phyloP scores from a whole-genome alignment of 2,113 vertebrate species.

The Vidua chalybeata region DNA sequence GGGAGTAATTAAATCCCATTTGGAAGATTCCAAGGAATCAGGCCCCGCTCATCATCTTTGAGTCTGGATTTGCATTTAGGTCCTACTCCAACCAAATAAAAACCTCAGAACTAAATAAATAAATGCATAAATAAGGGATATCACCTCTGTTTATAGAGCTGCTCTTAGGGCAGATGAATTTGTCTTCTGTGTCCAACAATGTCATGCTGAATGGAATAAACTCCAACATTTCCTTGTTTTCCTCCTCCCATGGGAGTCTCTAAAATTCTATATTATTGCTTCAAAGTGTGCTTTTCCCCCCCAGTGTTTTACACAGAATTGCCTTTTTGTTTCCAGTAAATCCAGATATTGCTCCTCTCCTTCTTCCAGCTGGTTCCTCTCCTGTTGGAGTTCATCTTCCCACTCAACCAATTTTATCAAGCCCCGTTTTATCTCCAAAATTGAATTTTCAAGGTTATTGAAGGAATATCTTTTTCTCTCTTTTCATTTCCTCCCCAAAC shows the following conservation, averaged over 20 bases:
- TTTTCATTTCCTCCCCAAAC: slow-evolving; percentile 10
- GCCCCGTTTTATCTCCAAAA: slow-evolving; percentile 62
- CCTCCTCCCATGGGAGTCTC: background rate
- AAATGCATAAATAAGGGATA: background rate
- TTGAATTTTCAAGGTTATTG: slow-evolving; percentile 68
- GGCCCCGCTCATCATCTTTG: background rate
- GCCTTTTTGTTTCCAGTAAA: slow-evolving; percentile 27
- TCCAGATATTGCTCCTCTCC: background rate
- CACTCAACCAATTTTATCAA: slow-evolving; percentile 47
- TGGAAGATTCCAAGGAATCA: background rate
- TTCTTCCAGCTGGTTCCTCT: slow-evolving; percentile 15
- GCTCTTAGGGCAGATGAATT: background rate
- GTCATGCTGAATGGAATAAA: background rate
- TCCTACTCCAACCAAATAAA: background rate
- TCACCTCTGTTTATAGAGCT: background rate
- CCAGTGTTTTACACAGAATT: background rate
- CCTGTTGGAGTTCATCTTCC: slow-evolving; percentile 21
- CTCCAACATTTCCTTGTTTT: background rate
- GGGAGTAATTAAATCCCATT: background rate
- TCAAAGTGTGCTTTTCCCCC: background rate
- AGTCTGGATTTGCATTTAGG: background rate
- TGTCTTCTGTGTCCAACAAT: background rate
- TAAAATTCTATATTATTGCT: background rate
- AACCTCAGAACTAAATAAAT: background rate
- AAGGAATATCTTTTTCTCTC: slow-evolving; percentile 34